These are phyloP conservation scores for Slavum lentiscoides DNA, from an alignment of 2,888 invertebrate genomes.

Conservation along the genomic window DNA sequence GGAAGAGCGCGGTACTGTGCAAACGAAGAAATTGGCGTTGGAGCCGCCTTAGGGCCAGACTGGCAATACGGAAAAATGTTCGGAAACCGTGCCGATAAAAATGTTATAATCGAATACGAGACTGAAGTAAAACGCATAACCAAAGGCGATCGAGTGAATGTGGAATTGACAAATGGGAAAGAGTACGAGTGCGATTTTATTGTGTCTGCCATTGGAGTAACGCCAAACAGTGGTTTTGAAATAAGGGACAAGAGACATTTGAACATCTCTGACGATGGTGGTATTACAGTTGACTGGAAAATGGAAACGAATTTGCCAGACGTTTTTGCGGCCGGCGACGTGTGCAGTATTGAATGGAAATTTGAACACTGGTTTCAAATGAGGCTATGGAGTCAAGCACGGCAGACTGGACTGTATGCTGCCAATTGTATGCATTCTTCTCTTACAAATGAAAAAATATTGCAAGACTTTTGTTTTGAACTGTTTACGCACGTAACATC, in stretches of 20 bases:
- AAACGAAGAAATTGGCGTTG: conserved; percentile 64
- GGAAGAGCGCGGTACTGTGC: conserved; percentile 34
- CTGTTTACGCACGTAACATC: conserved; percentile 94
- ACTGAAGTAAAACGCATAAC: conserved; percentile 65
- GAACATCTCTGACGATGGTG: conserved; percentile 71
- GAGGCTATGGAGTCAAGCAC: conserved; percentile 96
- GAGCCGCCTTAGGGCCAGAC: conserved; percentile 95
- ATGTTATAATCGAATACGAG: conserved; percentile 61
- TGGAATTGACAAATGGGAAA: conserved; percentile 74
- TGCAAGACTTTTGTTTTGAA: conserved; percentile 96
- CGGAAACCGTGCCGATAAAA: conserved; percentile 60
- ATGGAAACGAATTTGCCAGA: conserved; percentile 78
- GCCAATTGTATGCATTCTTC: conserved; percentile 83
- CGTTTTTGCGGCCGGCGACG: conserved; percentile 95
- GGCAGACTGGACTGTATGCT: conserved; percentile 95
- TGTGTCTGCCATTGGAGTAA: conserved; percentile 93
- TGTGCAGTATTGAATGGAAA: conserved; percentile 82
- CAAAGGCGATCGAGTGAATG: conserved; percentile 58
- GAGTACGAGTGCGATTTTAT: conserved; percentile 82
- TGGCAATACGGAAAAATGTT: conserved; percentile 80
- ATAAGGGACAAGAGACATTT: conserved; percentile 61
- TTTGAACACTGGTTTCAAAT: conserved; percentile 90
- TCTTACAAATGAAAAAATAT: conserved; percentile 67
- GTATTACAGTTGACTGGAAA: conserved; percentile 79
- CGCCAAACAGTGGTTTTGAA: conserved; percentile 65